phyloP scores from a whole-genome alignment of 2,888 invertebrate species.

The Panzeria rudis region DNA sequence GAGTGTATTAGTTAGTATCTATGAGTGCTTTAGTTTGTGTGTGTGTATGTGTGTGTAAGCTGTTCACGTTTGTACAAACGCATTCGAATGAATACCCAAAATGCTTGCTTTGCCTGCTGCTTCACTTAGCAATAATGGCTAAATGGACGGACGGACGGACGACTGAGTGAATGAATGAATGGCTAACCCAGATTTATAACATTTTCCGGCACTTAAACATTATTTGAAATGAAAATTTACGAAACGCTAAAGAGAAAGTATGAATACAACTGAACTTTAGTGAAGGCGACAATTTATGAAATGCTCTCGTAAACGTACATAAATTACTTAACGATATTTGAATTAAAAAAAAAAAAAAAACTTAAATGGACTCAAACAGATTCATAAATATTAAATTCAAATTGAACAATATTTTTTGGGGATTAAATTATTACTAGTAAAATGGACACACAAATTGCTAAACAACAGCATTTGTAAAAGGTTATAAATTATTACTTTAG shows the following conservation, averaged over 20 bases:
- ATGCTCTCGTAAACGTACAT: slow-evolving; percentile 2
- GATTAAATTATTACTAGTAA: slow-evolving; percentile 7
- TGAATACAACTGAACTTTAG: slow-evolving; percentile 18
- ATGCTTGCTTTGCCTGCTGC: slow-evolving; percentile 26
- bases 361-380: not conserved
- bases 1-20: not conserved
- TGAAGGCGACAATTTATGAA: slow-evolving; percentile 44
- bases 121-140: slow-evolving; percentile 43
- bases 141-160: slow-evolving; percentile 36
- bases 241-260: slow-evolving; percentile 40
- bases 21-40: slow-evolving; percentile 1
- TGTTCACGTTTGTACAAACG: not conserved
- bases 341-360: not conserved
- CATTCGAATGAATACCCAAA: slow-evolving; percentile 7
- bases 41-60: not conserved
- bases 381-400: slow-evolving; percentile 33
- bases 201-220: slow-evolving; percentile 72
- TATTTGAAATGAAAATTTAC: slow-evolving; percentile 68
- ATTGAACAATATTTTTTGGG: not conserved
- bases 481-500: not conserved
- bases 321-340: slow-evolving; percentile 47
- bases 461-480: not conserved
- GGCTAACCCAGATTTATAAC: slow-evolving; percentile 73
- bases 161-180: slow-evolving; percentile 51
- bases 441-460: not conserved